These are phyloP conservation scores for Zaprionus africanus DNA, from an alignment of 1,140 invertebrate species.

Conservation along the genomic window DNA sequence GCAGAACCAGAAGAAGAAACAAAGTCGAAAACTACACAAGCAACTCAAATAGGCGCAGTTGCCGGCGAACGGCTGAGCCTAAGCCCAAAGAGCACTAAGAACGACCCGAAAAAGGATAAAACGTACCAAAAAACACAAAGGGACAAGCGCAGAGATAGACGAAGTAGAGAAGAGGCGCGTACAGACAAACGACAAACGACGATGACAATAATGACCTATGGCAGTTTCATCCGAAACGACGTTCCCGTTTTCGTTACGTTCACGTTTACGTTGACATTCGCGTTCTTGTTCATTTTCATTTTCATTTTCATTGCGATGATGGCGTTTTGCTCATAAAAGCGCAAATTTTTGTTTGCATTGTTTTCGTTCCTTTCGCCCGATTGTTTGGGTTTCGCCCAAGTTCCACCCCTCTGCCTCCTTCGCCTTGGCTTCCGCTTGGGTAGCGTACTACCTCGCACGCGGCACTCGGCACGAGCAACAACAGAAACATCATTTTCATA, in stretches of 20 bases:
- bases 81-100: slow-evolving; percentile 24
- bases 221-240: slow-evolving; percentile 20
- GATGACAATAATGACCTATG: slow-evolving; percentile 41
- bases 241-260: slow-evolving; percentile 15
- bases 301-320: slow-evolving; percentile 48
- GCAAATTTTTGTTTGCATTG: slow-evolving; percentile 81
- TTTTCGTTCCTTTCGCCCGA: slow-evolving; percentile 44
- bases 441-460: slow-evolving; percentile 51
- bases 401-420: not conserved
- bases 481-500: slow-evolving; percentile 43
- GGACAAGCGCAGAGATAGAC: not conserved
- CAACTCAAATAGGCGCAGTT: slow-evolving; percentile 33
- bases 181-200: slow-evolving; percentile 22
- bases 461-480: slow-evolving; percentile 38
- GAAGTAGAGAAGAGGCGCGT: slow-evolving; percentile 11
- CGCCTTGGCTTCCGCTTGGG: slow-evolving; percentile 5
- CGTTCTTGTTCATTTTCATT: slow-evolving; percentile 17
- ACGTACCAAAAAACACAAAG: slow-evolving; percentile 26
- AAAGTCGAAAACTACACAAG: slow-evolving; percentile 46
- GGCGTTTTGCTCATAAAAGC: slow-evolving; percentile 66
- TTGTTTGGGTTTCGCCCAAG: slow-evolving; percentile 33
- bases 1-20: not conserved
- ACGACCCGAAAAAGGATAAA: slow-evolving; percentile 30
- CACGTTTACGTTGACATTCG: not conserved
- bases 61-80: slow-evolving; percentile 16